Percentiles rank a stretch among this genome's conserved stretches.
Conservation (phyloP, 2,113 vertebrate species). For the Tyto alba region DNA sequence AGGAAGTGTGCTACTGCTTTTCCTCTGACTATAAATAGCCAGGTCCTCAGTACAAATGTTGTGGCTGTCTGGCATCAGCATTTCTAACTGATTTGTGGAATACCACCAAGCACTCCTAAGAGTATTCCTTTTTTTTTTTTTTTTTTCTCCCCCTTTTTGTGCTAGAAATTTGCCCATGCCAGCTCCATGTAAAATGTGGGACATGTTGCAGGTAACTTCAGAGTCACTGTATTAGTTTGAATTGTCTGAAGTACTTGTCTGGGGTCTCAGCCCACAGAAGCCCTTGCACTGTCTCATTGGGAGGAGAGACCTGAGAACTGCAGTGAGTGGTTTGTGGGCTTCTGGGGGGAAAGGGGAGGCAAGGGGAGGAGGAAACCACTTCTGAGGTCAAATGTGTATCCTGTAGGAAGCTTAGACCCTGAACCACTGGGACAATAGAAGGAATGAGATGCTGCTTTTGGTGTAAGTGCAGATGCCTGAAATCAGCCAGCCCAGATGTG, state of each 20-base stretch:
- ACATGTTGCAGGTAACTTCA: background rate
- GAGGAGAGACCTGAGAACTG: background rate
- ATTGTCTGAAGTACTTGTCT: background rate
- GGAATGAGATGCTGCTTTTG: background rate
- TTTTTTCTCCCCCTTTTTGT: background rate
- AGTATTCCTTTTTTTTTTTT: background rate
- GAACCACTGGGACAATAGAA: background rate
- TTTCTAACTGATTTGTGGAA: background rate
- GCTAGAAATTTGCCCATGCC: background rate
- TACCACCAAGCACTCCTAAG: background rate
- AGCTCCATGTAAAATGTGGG: background rate
- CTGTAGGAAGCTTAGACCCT: background rate
- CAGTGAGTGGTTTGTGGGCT: accelerated
- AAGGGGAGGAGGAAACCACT: background rate
- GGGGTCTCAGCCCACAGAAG: background rate
- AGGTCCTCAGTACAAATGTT: background rate
- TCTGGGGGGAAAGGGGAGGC: too few species aligned
- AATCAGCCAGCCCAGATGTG: background rate
- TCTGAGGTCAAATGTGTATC: background rate
- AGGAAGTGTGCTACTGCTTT: background rate
- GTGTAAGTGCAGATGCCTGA: background rate
- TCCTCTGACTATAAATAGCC: background rate
- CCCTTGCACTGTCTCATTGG: background rate
- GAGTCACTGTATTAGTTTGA: background rate
- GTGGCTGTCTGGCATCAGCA: background rate